A percentile compares a stretch with the other conserved stretches of the same genome.
Evolutionary conservation across 1,140 invertebrate genomes (phyloP).

Genomic region (Caenorhabditis briggsae): DNA sequence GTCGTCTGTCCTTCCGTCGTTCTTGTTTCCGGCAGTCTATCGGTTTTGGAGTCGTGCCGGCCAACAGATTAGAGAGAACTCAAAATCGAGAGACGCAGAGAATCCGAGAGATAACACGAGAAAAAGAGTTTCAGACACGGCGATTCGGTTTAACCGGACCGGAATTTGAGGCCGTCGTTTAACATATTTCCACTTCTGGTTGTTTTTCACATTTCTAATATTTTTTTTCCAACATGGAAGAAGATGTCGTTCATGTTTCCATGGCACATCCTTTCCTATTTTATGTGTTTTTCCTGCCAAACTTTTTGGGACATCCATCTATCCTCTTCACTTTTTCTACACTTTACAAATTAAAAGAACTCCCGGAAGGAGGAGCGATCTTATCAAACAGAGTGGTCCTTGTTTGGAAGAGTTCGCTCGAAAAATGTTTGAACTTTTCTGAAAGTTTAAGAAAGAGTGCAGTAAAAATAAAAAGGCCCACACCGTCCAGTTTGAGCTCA

Average conservation of each 20-base stretch:
- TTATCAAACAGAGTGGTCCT: no score
- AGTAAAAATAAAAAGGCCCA: no score
- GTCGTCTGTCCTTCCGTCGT: conserved; percentile 25
- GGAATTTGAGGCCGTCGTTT: conserved; percentile 51
- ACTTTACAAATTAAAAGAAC: no score
- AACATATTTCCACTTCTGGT: conserved; percentile 6
- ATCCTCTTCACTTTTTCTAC: background rate
- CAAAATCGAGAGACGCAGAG: background rate
- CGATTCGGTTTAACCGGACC: background rate
- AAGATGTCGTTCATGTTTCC: background rate
- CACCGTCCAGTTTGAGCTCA: no score
- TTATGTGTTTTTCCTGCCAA: background rate
- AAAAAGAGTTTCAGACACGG: background rate
- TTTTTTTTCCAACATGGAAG: conserved; percentile 7
- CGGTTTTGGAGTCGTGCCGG: conserved; percentile 22
- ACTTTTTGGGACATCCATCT: background rate
- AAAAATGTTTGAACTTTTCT: no score
- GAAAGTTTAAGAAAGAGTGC: no score
- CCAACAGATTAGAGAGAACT: background rate
- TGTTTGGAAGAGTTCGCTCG: no score
- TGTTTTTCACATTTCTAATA: no score
- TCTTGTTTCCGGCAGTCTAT: conserved; percentile 41
- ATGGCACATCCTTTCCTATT: background rate
- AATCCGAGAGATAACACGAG: background rate
- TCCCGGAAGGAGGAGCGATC: no score